Percentiles rank a stretch among this genome's conserved stretches.
These are phyloP conservation scores for Umimayanthus chanpuru DNA, from an alignment of 92 coral and sea anemone species.

Conservation along the genomic window DNA sequence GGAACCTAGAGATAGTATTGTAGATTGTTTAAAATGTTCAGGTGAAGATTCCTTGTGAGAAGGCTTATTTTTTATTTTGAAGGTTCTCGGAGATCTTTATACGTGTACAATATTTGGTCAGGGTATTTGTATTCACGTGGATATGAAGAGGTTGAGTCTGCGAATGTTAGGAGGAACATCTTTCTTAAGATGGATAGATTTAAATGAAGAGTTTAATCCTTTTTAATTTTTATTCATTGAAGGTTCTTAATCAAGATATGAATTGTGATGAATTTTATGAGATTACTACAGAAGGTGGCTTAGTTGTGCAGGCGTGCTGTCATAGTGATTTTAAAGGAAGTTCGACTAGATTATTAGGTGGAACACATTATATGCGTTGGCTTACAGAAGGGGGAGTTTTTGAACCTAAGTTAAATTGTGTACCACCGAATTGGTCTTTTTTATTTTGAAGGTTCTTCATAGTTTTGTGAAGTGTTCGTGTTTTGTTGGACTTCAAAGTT, in stretches of 20 bases:
- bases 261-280: slow-evolving; percentile 6
- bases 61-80: slow-evolving; percentile 11
- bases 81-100: slow-evolving; percentile 14
- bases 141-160: slow-evolving; percentile 14
- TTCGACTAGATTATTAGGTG: slow-evolving; percentile 1
- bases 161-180: slow-evolving; percentile 14
- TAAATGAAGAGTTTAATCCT: too few species aligned
- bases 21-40: slow-evolving; percentile 7
- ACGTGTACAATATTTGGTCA: not conserved
- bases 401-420: slow-evolving; percentile 9
- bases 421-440: not conserved
- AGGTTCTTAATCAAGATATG: slow-evolving; percentile 12
- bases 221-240: not conserved
- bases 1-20: slow-evolving; percentile 14
- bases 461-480: slow-evolving; percentile 8
- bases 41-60: not conserved
- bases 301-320: not conserved
- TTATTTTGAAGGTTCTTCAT: not conserved
- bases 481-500: slow-evolving; percentile 2
- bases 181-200: not conserved
- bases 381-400: slow-evolving; percentile 2
- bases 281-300: slow-evolving; percentile 5
- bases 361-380: slow-evolving; percentile 8
- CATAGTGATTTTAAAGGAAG: not conserved
- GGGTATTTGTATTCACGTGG: not conserved